These are phyloP conservation scores for Halictus rubicundus DNA, from an alignment of 1,140 invertebrate genomes.

Conservation along the genomic window DNA sequence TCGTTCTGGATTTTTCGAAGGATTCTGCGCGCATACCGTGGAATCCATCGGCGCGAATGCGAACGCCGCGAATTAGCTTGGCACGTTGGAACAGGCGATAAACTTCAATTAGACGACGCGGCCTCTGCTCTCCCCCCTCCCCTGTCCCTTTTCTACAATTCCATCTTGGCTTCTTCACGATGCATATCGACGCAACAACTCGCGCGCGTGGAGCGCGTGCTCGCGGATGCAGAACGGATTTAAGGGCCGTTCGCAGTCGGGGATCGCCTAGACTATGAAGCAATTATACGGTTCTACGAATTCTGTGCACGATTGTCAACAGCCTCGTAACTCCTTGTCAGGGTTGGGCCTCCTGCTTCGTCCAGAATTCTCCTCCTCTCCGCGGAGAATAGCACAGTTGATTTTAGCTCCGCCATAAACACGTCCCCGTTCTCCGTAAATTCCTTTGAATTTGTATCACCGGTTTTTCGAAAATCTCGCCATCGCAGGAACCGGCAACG, in stretches of 20 bases:
- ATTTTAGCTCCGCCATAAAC: neutral
- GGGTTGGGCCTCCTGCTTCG: constrained; percentile 3
- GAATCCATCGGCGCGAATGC: neutral
- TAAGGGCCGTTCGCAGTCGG: constrained; percentile 45
- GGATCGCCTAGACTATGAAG: constrained; percentile 59
- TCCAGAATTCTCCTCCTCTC: constrained; percentile 22
- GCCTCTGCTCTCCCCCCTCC: neutral
- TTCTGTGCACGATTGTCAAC: constrained; percentile 67
- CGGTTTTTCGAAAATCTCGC: neutral
- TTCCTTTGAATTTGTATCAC: constrained; percentile 9
- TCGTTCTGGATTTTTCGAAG: neutral
- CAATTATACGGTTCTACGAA: constrained; percentile 73
- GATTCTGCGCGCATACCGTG: neutral
- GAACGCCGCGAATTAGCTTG: constrained; percentile 16
- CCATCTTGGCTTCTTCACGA: constrained; percentile 8
- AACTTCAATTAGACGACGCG: constrained; percentile 64
- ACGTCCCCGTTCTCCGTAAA: neutral
- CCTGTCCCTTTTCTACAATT: neutral
- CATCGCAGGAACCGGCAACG: neutral
- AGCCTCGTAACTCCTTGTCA: constrained; percentile 59
- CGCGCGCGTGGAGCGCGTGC: constrained; percentile 25
- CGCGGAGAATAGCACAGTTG: neutral
- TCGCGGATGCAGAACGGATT: constrained; percentile 61
- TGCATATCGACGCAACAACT: constrained; percentile 15
- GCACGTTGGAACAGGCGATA: constrained; percentile 49